Base-by-base conservation (phyloP, 2,888 invertebrate species). In the Cryptocephalus primarius region DNA sequence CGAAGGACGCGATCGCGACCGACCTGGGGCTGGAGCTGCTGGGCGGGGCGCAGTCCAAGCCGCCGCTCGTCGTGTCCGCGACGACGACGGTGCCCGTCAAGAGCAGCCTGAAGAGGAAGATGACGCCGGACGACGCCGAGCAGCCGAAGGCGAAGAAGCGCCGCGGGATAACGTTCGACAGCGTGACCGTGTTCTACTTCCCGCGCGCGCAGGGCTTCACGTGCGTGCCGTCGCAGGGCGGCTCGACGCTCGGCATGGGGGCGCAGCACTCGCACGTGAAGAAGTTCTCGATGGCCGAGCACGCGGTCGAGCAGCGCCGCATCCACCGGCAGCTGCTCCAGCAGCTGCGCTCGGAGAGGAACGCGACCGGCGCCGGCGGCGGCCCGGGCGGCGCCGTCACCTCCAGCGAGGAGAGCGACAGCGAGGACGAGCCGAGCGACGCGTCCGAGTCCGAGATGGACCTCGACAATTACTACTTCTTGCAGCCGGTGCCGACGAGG, bases 171-270 rank as follows among this genome's bases (percentile, higher is more conserved):
- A 81, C 84, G 55, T 96, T 96, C 68, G 87, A 92, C 59, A 85
- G 82, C 55, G 95, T 96, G 1, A 91, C 91, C 13, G 93, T 96
- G 9, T 96, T 82, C 71, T 96, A 95, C 72, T 96, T 97, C 72
- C 90, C 91, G 2, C 76, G 96, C 62, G 80, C 90, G 45, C 91
- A 92, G 74, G 92, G 91, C 13, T 90, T 91, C 70, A 85, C 88
- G 34, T 91, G 92, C 72, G 89, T 92, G 51, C 92, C 92, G 42
- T 91, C 91, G 9, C 85, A 88, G 72, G 89, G 89, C 46, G 86
- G 86, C 4, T 85, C 85, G n/a, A 95, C 95, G 2, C 75, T 96
- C 55, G 95, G 96, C 22, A 96, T 96, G 95, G 84, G 82, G 52
- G 77, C 84, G 53, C 76, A 77, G 52, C 84, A 85, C 68, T 56